These are phyloP conservation scores for Gambusia holbrooki DNA, from an alignment of 2,113 vertebrate genomes.

Conservation along the genomic window DNA sequence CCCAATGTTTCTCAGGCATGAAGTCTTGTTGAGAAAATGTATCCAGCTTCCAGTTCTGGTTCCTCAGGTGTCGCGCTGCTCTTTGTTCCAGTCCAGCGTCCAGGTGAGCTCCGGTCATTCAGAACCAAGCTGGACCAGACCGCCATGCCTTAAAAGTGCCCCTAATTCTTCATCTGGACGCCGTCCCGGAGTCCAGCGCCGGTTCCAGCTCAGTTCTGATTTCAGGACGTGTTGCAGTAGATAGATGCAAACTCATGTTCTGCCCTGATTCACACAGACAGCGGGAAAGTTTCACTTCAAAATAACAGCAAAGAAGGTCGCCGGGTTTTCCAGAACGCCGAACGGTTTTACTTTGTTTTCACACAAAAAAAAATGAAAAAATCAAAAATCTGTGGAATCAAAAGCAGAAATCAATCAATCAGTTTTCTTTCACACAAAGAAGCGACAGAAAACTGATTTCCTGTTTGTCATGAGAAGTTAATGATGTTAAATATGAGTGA, in stretches of 20 bases:
- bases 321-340: not conserved
- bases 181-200: conserved; percentile 38
- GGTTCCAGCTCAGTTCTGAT: conserved; percentile 49
- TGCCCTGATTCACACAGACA: conserved; percentile 57
- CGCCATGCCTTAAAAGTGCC: conserved; percentile 43
- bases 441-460: not conserved
- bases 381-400: not conserved
- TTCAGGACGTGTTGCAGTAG: conserved; percentile 58
- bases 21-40: not conserved
- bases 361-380: not conserved
- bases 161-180: conserved; percentile 64
- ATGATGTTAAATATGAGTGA: not conserved
- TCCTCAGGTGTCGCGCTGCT: conserved; percentile 52
- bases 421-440: not conserved
- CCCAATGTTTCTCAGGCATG: not conserved
- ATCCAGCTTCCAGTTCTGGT: not conserved
- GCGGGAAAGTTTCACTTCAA: conserved; percentile 29
- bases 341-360: not conserved
- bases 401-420: not conserved
- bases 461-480: too few species aligned
- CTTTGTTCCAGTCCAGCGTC: conserved; percentile 52
- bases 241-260: conserved; percentile 50
- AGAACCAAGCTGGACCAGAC: conserved; percentile 57
- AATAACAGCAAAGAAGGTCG: conserved; percentile 32
- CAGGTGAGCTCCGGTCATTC: conserved; percentile 46